phyloP scores from a whole-genome alignment of 37 sponge, comb jelly and placozoan species.

The Axinella damicornis region DNA sequence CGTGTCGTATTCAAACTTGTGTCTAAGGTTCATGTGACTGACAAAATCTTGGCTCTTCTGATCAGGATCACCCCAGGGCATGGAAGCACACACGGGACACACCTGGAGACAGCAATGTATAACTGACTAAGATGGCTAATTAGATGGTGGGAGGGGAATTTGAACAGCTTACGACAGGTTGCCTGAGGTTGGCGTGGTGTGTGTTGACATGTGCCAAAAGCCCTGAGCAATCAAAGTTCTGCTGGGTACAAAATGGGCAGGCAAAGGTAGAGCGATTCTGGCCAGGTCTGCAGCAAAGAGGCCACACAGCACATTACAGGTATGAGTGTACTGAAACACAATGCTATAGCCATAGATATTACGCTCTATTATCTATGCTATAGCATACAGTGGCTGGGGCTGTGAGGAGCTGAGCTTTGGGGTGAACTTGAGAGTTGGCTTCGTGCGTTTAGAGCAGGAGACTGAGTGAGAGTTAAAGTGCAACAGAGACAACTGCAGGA shows the following conservation, averaged over 20 bases:
- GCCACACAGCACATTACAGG: too few species aligned
- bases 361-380: too few species aligned
- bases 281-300: background rate
- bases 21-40: conserved; percentile 69
- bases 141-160: too few species aligned
- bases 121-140: too few species aligned
- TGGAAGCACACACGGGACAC: conserved; percentile 84
- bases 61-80: conserved; percentile 85
- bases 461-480: conserved; percentile 45
- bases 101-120: conserved; percentile 40
- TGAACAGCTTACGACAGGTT: conserved; percentile 33
- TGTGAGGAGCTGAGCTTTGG: conserved; percentile 43
- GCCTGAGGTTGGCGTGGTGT: conserved; percentile 25
- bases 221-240: conserved; percentile 56
- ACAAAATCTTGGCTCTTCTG: conserved; percentile 75
- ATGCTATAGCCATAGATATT: too few species aligned
- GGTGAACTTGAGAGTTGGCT: background rate
- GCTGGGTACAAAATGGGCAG: conserved; percentile 71
- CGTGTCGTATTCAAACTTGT: conserved; percentile 85
- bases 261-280: conserved; percentile 69
- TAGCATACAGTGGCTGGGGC: too few species aligned
- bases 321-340: too few species aligned
- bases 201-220: conserved; percentile 56
- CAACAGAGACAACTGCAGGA: conserved; percentile 20
- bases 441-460: background rate